Evolutionary conservation across 1,140 invertebrate species (phyloP).

Genomic region (Chlorops oryzae): DNA sequence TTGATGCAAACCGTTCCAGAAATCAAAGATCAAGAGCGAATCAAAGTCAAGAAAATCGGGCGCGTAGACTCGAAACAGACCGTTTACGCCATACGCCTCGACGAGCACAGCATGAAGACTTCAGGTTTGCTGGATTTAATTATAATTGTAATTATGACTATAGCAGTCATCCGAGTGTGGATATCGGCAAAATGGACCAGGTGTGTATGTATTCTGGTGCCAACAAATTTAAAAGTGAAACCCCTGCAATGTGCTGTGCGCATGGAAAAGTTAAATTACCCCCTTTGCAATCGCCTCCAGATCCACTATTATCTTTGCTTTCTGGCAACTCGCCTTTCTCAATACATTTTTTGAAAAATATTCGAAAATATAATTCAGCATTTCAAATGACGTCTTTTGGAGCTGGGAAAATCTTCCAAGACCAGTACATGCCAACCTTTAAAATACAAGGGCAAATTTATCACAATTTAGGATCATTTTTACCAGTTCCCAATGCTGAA

Average conservation of each 20-base stretch:
- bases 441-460: too few species aligned
- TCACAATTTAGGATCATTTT: constrained; percentile 43
- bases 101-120: too few species aligned
- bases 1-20: too few species aligned
- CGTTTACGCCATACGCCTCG: too few species aligned
- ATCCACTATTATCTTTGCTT: neutral
- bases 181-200: constrained; percentile 22
- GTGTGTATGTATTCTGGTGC: too few species aligned
- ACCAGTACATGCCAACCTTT: constrained; percentile 49
- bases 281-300: neutral
- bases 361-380: constrained; percentile 20
- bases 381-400: constrained; percentile 26
- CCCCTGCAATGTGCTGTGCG: constrained; percentile 13
- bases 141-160: constrained; percentile 22
- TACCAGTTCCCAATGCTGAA: constrained; percentile 26
- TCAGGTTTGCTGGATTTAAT: neutral
- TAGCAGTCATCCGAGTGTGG: constrained; percentile 17
- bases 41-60: too few species aligned
- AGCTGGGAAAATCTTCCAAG: constrained; percentile 7
- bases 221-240: constrained; percentile 12
- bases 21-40: too few species aligned
- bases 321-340: constrained; percentile 16
- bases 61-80: too few species aligned
- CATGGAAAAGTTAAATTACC: constrained; percentile 8
- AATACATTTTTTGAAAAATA: constrained; percentile 43